Base-by-base conservation (phyloP, 2,888 invertebrate genomes). In the Plutella xylostella region DNA sequence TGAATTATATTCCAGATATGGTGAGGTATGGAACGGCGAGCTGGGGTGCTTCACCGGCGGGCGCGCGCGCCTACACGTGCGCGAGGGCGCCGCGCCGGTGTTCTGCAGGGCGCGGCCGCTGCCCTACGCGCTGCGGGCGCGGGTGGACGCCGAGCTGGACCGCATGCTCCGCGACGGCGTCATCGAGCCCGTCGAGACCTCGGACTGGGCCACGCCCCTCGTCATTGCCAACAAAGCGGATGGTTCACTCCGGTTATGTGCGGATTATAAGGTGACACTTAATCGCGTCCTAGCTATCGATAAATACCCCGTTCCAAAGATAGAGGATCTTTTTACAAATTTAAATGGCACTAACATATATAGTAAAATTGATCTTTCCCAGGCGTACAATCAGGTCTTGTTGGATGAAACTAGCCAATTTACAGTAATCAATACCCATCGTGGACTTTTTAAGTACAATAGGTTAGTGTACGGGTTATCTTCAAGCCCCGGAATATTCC, bases 151-250 rank as follows among this genome's bases (percentile, higher is more conserved):
- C 15, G 35, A 35, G 35, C 12, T 35, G 15, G 35, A 35, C 17
- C 17, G 17, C 18, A 35, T 35, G 35, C 35, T 35, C 4, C 17
- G 5, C 4, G 18, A 35, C 17, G 35, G 35, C 15, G 12, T 35
- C 35, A 35, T 35, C 12, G 35, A 35, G 18, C 15, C 35, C 3
- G 35, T 22, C 5, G 49, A 40, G n/a, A 19, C 39, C 18, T 47
- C 55, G 19, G 54, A 54, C n/a, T 51, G 53, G 33, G 51, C 52
- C 1, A 50, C 54, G 3, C 52, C 53, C 17, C 45, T 54, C 46
- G 46, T 54, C 15, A 47, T 51, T 17, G 51, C 53, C 9, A 46
- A 44, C 7, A 48, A 48, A 9, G 41, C 40, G 4, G 51, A 49
- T 31, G 39, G 48, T 15, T 11, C 20, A 4, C 15, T 47, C 7